Base-by-base conservation (phyloP, 2,888 invertebrate genomes). In the Diaprepes abbreviatus region DNA sequence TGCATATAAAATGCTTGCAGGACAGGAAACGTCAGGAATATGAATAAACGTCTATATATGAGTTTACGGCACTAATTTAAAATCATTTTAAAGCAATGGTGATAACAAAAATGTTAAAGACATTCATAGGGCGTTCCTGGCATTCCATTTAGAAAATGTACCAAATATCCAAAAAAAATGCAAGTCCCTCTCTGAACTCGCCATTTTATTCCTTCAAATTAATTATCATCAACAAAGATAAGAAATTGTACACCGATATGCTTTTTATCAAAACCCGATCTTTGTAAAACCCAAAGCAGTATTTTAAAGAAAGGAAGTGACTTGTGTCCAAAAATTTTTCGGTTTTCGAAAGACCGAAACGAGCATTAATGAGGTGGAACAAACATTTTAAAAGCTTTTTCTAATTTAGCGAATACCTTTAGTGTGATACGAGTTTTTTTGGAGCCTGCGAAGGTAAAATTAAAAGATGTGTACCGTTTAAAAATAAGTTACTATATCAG, bases 301-400 rank as follows among this genome's bases (percentile, higher is more conserved):
- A 62, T 36, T 54, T 52, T 28, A 38, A 40, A 54, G 31, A 52
- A 54, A 65, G 64, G 57, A 65, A 65, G 55, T 55, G 55, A 48
- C 33, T 35, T 19, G 48, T 45, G 57, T 38, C 21, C 35, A 24
- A 55, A 65, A 55, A 55, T 65, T 24, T 65, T 65, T 40, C 54
- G 55, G 35, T 40, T 12, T 54, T 43, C 38, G 16, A 54, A 19
- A 24, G 31, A 33, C 63, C 31, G 6, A 28, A 62, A 21, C 62
- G 10, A 16, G 33, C 14, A 54, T 55, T 66, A 66, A 66, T 66
- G 66, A 66, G 66, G 24, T 50, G 52, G 45, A 60, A 66, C 60
- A 60, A 35, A 52, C 66, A 31, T 54, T 60, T 60, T 66, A 66
- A 66, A 66, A 66, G 66, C 66, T 54, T 66, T 66, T 66, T 66